Base-by-base conservation (phyloP, 2,797 vertebrate species). In the Diplodus puntazzo region DNA sequence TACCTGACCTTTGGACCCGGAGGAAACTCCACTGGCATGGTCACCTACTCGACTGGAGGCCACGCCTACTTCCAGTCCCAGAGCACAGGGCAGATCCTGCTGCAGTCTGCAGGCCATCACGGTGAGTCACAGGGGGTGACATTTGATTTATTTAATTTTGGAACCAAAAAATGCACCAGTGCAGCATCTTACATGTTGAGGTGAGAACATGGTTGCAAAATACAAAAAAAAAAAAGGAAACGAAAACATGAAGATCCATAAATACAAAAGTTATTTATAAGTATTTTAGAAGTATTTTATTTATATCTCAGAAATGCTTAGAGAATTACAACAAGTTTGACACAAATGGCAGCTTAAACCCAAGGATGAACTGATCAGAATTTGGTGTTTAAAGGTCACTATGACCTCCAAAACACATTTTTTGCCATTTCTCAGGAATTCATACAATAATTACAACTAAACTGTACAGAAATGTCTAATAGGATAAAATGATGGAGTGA, bases 51-150 rank as follows among this genome's bases (percentile, higher is more conserved):
- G 25, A 77, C 92, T 0, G 94, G 89, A 1, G 81, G 95, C 0
- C 95, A 94, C 23, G 17, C 85, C 16, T 97, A 92, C n/a, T 88
- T 94, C 65, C 95, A 96, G 58, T 93, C 94, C 0, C 93, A 94
- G 0, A 90, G 53, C 0, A 89, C 87, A 14, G 93, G 90, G 43
- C 97, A 96, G 49, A 81, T 95, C 25, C 76, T 96, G 69, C 86
- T 96, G 66, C 97, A 97, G 87, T 93, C 96, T 0, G 69, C 91
- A 11, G 93, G 93, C 58, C 94, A 91, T 71, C 88, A 89, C 1
- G 87, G 93, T 94, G 77, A 94, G 91, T 83, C 34, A 12, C 11
- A 21, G n/a, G 10, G 11, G 16, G 69, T 52, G 4, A 69, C 45
- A 77, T 61, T 9, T 65, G 0, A n/a, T 69, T 48, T 12, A 30